Percentiles rank a stretch among this genome's conserved stretches.
Evolutionary conservation across 2,113 vertebrate species (phyloP).

Genomic region (Leucosticte australis): DNA sequence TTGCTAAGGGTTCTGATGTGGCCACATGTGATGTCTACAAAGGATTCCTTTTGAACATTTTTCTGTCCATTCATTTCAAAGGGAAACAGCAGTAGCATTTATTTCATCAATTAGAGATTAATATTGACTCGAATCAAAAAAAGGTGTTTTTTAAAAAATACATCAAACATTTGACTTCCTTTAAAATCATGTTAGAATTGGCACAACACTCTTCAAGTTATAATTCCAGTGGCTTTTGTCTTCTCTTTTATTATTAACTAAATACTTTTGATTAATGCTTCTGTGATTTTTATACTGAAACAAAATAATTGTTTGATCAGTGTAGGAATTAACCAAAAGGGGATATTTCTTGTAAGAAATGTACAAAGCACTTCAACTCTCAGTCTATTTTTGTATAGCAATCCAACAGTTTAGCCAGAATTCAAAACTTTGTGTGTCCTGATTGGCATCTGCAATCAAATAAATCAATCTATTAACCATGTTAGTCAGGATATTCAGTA

Average conservation of each 20-base stretch:
- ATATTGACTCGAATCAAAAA: constrained; percentile 40
- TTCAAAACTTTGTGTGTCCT: background rate
- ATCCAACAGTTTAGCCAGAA: background rate
- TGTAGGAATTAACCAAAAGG: constrained; percentile 14
- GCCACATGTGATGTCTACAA: background rate
- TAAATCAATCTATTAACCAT: background rate
- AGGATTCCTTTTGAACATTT: constrained; percentile 52
- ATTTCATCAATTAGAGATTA: constrained; percentile 43
- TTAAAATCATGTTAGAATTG: background rate
- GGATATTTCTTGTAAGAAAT: background rate
- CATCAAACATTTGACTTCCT: constrained; percentile 39
- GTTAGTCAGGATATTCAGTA: background rate
- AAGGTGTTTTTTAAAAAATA: constrained; percentile 17
- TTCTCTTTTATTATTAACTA: constrained; percentile 57
- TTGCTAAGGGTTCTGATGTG: constrained; percentile 35
- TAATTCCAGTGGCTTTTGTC: constrained; percentile 25
- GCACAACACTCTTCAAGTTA: background rate
- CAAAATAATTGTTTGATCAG: constrained; percentile 42
- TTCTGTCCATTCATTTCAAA: constrained; percentile 53
- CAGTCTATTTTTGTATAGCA: background rate
- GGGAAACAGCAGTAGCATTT: constrained; percentile 25
- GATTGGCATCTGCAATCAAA: background rate
- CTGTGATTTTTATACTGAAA: constrained; percentile 22
- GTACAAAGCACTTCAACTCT: background rate
- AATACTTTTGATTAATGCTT: constrained; percentile 14